phyloP scores from a whole-genome alignment of 2,888 invertebrate species.

The Tryphoninae sp. region DNA sequence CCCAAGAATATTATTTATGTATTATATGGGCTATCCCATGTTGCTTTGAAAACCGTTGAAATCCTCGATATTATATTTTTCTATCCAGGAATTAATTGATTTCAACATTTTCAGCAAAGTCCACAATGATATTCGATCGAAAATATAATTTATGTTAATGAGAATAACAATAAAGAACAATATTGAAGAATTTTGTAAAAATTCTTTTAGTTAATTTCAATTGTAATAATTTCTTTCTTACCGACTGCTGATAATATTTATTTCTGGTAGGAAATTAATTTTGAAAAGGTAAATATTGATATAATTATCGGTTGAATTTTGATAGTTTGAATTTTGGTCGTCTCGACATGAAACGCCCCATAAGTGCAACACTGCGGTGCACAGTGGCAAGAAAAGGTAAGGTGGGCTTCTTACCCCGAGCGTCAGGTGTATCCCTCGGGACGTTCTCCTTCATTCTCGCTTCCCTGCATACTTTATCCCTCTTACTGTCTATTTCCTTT shows the following conservation, averaged over 20 bases:
- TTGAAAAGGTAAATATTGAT: too few species aligned
- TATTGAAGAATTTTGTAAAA: too few species aligned
- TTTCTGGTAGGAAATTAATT: not conserved
- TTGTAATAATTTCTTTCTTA: not conserved
- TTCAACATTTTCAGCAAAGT: too few species aligned
- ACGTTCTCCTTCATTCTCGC: slow-evolving; percentile 59
- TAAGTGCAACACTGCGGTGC: slow-evolving; percentile 22
- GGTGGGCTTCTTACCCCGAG: slow-evolving; percentile 34
- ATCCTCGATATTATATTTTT: not conserved
- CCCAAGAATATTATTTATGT: slow-evolving; percentile 42
- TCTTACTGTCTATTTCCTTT: slow-evolving; percentile 43
- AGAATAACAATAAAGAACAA: too few species aligned
- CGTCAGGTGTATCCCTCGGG: slow-evolving; percentile 75
- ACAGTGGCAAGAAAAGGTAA: slow-evolving; percentile 44
- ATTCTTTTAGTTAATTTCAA: not conserved
- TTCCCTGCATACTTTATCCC: slow-evolving; percentile 72
- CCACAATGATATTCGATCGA: too few species aligned
- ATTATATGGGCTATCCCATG: not conserved
- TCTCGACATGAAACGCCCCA: slow-evolving; percentile 5
- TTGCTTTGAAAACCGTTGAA: not conserved
- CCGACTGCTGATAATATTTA: not conserved
- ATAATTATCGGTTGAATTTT: too few species aligned
- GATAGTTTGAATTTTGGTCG: not conserved
- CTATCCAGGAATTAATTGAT: too few species aligned
- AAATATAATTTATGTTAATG: too few species aligned